Evolutionary conservation across 2,888 invertebrate genomes (phyloP).

Genomic region (Leptogaster cylindrica): DNA sequence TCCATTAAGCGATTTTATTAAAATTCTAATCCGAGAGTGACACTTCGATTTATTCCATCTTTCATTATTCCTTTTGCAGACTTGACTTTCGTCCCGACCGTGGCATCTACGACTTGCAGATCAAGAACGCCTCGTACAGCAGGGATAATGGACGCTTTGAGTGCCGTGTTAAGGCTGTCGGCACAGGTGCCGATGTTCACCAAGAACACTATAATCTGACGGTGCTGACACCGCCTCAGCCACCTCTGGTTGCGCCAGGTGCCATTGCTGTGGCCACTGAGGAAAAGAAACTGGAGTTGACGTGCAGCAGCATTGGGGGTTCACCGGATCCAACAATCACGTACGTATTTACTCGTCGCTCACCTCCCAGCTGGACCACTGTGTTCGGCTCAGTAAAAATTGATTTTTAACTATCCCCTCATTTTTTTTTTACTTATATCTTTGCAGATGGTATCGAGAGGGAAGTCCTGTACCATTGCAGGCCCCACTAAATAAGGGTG

Average conservation of each 20-base stretch:
- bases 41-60: neutral
- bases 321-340: conserved; percentile 88
- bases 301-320: conserved; percentile 84
- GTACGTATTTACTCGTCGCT: conserved; percentile 61
- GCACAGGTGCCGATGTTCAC: conserved; percentile 82
- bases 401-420: conserved; percentile 45
- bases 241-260: conserved; percentile 79
- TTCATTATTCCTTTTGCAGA: too few relatives aligned
- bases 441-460: conserved; percentile 77
- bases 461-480: conserved; percentile 76
- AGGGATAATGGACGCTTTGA: conserved; percentile 91
- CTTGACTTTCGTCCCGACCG: conserved; percentile 78
- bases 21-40: conserved; percentile 39
- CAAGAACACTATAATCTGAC: conserved; percentile 83
- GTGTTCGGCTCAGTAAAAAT: conserved; percentile 48
- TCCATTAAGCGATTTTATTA: conserved; percentile 38
- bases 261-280: conserved; percentile 82
- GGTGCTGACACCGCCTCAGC: conserved; percentile 83
- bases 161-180: conserved; percentile 84
- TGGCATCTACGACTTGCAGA: conserved; percentile 87
- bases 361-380: neutral
- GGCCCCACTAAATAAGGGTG: conserved; percentile 72
- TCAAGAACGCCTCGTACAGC: conserved; percentile 87
- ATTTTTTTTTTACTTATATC: conserved; percentile 14
- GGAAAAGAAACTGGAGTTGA: conserved; percentile 75